Evolutionary conservation across 2,113 vertebrate genomes (phyloP).

Genomic region (Alethe castanea): DNA sequence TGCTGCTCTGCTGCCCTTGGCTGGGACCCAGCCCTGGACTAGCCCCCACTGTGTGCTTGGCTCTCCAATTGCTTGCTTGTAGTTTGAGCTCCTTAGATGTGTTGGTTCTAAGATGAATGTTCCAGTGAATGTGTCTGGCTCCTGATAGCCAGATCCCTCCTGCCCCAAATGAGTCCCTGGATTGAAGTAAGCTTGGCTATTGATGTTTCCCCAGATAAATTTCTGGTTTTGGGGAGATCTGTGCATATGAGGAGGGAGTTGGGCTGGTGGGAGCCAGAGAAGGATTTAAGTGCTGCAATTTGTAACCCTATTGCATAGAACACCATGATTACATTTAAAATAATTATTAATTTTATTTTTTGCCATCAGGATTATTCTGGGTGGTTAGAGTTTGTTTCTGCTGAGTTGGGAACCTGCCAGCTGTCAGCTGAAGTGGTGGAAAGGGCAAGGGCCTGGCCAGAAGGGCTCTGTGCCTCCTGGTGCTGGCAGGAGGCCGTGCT

Average conservation of each 20-base stretch:
- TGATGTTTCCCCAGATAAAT: background rate
- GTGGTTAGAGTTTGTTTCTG: background rate
- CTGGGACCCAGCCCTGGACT: conserved; percentile 1
- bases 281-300: background rate
- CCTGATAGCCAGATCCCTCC: background rate
- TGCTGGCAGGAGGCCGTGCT: background rate
- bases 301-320: background rate
- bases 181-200: background rate
- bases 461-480: background rate
- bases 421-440: background rate
- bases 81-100: conserved; percentile 16
- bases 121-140: background rate
- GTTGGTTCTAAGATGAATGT: conserved; percentile 3
- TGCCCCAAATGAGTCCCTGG: background rate
- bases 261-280: background rate
- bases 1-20: conserved; percentile 13
- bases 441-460: background rate
- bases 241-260: background rate
- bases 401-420: background rate
- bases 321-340: background rate
- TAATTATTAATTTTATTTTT: background rate
- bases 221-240: background rate
- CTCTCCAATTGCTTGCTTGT: conserved; percentile 52
- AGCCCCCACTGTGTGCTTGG: conserved; percentile 36
- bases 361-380: background rate